These are phyloP conservation scores for Chaunax sp. DNA, from an alignment of 2,797 vertebrate species.

Conservation along the genomic window DNA sequence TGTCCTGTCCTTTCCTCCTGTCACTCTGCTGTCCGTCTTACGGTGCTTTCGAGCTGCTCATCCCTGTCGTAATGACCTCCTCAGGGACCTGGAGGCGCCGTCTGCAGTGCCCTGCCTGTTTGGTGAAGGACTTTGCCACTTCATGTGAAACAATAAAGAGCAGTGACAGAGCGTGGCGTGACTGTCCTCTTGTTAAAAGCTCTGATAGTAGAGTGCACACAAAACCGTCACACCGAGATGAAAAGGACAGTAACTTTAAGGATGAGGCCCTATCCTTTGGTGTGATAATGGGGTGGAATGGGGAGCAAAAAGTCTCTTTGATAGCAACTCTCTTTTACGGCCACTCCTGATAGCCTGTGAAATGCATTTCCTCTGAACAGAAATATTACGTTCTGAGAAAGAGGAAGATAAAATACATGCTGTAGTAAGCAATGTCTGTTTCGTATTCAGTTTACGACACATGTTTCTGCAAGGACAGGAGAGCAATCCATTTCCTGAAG, in stretches of 20 bases:
- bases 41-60: slow-evolving; percentile 66
- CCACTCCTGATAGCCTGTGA: slow-evolving; percentile 10
- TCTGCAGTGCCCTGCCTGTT: slow-evolving; percentile 69
- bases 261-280: slow-evolving; percentile 43
- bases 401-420: neutral
- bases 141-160: slow-evolving; percentile 71
- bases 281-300: slow-evolving; percentile 46
- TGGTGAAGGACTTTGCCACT: slow-evolving; percentile 71
- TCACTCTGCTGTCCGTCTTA: slow-evolving; percentile 71
- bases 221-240: slow-evolving; percentile 56
- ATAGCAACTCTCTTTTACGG: slow-evolving; percentile 31
- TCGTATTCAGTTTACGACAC: neutral
- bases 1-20: slow-evolving; percentile 62
- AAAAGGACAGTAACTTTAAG: slow-evolving; percentile 51
- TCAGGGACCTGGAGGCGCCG: slow-evolving; percentile 73
- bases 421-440: neutral
- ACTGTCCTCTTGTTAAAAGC: slow-evolving; percentile 63
- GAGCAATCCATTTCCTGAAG: neutral
- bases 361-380: slow-evolving; percentile 11
- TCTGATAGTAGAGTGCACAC: slow-evolving; percentile 36
- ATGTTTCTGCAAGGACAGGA: neutral
- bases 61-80: slow-evolving; percentile 83
- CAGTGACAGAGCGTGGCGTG: slow-evolving; percentile 46
- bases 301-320: slow-evolving; percentile 39
- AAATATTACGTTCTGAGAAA: slow-evolving; percentile 6